Evolutionary conservation across 2,888 invertebrate species (phyloP).

Genomic region (Sialis fuliginosa): DNA sequence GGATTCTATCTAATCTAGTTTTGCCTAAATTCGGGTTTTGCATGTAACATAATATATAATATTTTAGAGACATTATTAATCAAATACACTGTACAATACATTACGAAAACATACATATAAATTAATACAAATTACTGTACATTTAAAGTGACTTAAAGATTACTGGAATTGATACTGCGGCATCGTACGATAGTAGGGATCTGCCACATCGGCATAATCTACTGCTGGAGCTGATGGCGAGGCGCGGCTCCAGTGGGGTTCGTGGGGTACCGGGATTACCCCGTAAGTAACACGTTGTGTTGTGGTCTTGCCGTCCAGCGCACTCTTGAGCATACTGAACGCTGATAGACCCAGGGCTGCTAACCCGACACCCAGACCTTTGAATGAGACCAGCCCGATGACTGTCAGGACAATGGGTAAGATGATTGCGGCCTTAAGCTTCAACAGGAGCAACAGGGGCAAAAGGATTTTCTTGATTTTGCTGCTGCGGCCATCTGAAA

Average conservation of each 20-base stretch:
- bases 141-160: background rate
- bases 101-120: no score
- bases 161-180: background rate
- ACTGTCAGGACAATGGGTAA: conserved; percentile 39
- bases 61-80: no score
- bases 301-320: conserved; percentile 16
- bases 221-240: background rate
- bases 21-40: no score
- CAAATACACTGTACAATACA: no score
- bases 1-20: no score
- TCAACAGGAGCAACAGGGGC: conserved; percentile 41
- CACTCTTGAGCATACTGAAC: conserved; percentile 20
- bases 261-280: conserved; percentile 17
- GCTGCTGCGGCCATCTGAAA: conserved; percentile 35
- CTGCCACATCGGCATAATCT: conserved; percentile 4
- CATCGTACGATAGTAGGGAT: conserved; percentile 4
- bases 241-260: conserved; percentile 19
- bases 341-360: conserved; percentile 41
- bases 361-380: conserved; percentile 42
- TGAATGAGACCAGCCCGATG: conserved; percentile 43
- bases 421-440: conserved; percentile 40
- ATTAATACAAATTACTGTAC: background rate
- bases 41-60: no score
- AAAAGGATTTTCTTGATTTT: conserved; percentile 40
- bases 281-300: conserved; percentile 20